Evolutionary conservation across 2,113 vertebrate genomes (phyloP).

Genomic region (Lampris megalopsis): DNA sequence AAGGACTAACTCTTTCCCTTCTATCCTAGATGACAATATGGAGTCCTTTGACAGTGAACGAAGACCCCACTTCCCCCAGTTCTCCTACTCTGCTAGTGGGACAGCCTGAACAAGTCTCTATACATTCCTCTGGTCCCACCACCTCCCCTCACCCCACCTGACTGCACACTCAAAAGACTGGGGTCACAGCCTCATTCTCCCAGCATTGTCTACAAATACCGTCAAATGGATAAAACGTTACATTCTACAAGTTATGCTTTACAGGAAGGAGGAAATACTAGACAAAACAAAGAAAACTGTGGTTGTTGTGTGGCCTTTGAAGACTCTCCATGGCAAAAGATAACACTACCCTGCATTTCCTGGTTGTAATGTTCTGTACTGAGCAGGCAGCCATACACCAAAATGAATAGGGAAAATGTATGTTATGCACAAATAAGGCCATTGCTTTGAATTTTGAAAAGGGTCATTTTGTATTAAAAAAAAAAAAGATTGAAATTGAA

Average conservation of each 20-base stretch:
- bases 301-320: slow-evolving; percentile 70
- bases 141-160: slow-evolving; percentile 75
- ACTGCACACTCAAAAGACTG: slow-evolving; percentile 84
- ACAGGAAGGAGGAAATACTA: slow-evolving; percentile 61
- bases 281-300: slow-evolving; percentile 63
- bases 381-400: slow-evolving; percentile 61
- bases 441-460: slow-evolving; percentile 32
- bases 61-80: slow-evolving; percentile 96
- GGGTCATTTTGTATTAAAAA: slow-evolving; percentile 49
- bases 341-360: slow-evolving; percentile 76
- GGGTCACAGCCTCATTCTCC: slow-evolving; percentile 78
- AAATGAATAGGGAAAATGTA: slow-evolving; percentile 48
- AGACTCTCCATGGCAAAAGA: slow-evolving; percentile 62
- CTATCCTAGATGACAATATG: slow-evolving; percentile 89
- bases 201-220: slow-evolving; percentile 70
- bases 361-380: slow-evolving; percentile 61
- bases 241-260: slow-evolving; percentile 57
- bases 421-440: slow-evolving; percentile 62
- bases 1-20: neutral
- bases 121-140: slow-evolving; percentile 67
- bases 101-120: slow-evolving; percentile 88
- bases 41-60: slow-evolving; percentile 93
- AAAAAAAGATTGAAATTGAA: slow-evolving; percentile 44
- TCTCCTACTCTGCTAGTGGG: slow-evolving; percentile 97
- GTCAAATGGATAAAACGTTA: slow-evolving; percentile 81